Evolutionary conservation across 2,113 vertebrate genomes (phyloP), one percentile per base, ranked within the genome.

Genomic region (Clarias gariepinus): DNA sequence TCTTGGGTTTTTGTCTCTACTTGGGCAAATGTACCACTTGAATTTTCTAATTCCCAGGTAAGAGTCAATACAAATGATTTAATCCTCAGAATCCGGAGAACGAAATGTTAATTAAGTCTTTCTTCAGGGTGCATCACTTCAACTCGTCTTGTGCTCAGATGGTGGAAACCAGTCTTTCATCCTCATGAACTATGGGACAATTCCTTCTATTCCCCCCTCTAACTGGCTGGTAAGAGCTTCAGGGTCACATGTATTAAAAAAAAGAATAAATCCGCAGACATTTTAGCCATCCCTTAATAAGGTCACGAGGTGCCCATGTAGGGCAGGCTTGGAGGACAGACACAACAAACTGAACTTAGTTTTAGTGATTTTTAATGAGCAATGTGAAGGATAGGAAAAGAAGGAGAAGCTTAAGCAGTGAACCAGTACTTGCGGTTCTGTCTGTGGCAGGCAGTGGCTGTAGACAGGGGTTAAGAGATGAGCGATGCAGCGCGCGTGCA

Each of bases 1-100:
- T 47, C 84, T 1, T 88, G 69, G 76, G 87, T 85, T 64, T 88
- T 88, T 18, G 71, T 88, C 2, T 36, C 77, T 36, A 85, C 87
- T 19, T 88, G 87, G 87, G 28, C 36, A 55, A 85, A 81, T 47
- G 60, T 73, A 4, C 36, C 25, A 10, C 25, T 61, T 77, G 66
- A 71, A 71, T 3, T 52, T 0, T 30, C 28, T 58, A 47, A 6
- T 21, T 33, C 12, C 19, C 3, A 25, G 68, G n/a, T 53, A 85
- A 58, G 11, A 52, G 19, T 71, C 79, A 68, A 8, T 33, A n/a
- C 28, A 64, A 8, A 25, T 36, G 1, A 4, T 63, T 53, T 0
- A 74, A 3, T 82, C 71, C 3, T 52, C 52, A 1, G 11, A 25
- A 3, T 52, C 21, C 3, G 13, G 41, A 41, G 53, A 0, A 25